Evolutionary conservation across 2,113 vertebrate genomes (phyloP), one percentile per base, ranked within the genome.

Genomic region (Zosterops borbonicus): DNA sequence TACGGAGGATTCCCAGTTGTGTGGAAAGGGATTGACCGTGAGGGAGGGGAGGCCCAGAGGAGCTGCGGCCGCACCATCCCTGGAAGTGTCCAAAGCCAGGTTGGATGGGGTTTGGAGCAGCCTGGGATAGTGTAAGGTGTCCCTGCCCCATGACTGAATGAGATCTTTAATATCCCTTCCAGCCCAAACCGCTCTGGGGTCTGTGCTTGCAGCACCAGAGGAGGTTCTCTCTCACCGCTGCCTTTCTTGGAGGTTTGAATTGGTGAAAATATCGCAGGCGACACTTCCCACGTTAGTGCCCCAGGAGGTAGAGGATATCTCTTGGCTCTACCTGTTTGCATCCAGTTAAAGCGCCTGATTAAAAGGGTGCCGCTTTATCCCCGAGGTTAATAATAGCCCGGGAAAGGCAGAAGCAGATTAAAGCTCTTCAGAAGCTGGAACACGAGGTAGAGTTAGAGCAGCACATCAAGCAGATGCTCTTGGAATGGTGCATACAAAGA

Each of bases 391-490:
- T 86, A 96, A 96, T 96, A 96, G 89, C 90, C 42, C 2, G 20
- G 49, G 11, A 80, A 80, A 95, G 73, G 78, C 93, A 80, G 90
- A 86, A 96, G 92, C 92, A 84, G 96, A 94, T 97, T 95, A 97
- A 63, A 79, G 75, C 91, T 69, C 35, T 42, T 73, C 25, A 23
- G 79, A 42, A 90, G 92, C 86, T 23, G 52, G 39, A 50, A 17
- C 2, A 80, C 5, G 4, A 11, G 18, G 46, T 12, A 12, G 41
- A 14, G 76, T 75, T 65, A 29, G 47, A 2, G 20, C 41, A 49
- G 74, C 27, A 5, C 14, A 9, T 46, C 67, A 13, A 8, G 41
- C 3, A 24, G 84, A 16, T 44, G 55, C 59, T 87, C 49, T 7
- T 25, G 47, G 12, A 53, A 11, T 6, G 17, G 44, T 22, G 35